phyloP scores from a whole-genome alignment of 2,888 invertebrate species.

The Tenthredo mesomela region DNA sequence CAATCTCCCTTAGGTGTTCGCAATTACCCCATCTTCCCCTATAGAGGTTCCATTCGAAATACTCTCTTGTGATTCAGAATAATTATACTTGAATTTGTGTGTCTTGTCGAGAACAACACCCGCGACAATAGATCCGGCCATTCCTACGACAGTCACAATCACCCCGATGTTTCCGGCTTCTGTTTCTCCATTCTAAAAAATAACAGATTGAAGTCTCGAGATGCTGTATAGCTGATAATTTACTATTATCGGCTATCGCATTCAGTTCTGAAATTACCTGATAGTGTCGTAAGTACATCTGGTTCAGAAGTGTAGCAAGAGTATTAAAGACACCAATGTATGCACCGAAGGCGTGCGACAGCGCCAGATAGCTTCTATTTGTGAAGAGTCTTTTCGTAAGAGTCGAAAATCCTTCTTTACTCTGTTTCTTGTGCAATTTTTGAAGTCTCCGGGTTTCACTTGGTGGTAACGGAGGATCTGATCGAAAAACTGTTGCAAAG shows the following conservation, averaged over 20 bases:
- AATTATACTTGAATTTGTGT: constrained; percentile 82
- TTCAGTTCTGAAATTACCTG: constrained; percentile 74
- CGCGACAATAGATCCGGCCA: constrained; percentile 83
- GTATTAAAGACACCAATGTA: constrained; percentile 83
- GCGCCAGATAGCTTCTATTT: constrained; percentile 66
- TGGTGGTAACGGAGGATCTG: constrained; percentile 81
- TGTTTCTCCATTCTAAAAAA: constrained; percentile 77
- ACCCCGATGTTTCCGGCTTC: constrained; percentile 84
- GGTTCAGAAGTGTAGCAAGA: constrained; percentile 82
- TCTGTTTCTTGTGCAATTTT: constrained; percentile 79
- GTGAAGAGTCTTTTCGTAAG: constrained; percentile 64
- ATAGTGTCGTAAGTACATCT: constrained; percentile 80
- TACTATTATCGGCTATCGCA: too few species aligned
- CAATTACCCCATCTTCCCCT: too few species aligned
- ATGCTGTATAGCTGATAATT: not conserved
- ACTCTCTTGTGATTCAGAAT: not conserved
- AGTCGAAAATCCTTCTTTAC: constrained; percentile 60
- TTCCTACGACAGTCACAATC: constrained; percentile 82
- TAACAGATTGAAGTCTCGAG: not conserved
- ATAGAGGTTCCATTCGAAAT: not conserved
- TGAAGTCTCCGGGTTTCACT: constrained; percentile 79
- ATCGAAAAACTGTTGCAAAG: constrained; percentile 79
- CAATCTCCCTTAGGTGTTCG: too few species aligned
- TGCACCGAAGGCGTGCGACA: constrained; percentile 78
- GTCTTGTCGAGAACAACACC: constrained; percentile 84